Base-by-base conservation (phyloP, 2,797 vertebrate genomes). In the Coranthus polyacanthus region DNA sequence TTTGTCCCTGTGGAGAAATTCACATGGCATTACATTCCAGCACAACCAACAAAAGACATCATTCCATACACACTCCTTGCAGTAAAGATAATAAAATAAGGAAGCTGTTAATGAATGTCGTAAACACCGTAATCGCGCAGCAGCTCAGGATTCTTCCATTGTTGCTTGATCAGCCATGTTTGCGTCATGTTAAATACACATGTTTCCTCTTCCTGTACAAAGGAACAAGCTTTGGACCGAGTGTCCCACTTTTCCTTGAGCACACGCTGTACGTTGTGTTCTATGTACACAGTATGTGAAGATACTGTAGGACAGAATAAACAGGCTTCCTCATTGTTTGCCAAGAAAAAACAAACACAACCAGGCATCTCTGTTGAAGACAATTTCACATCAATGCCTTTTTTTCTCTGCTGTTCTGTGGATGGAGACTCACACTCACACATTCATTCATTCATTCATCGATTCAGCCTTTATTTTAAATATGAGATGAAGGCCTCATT, bases 131-230 rank as follows among this genome's bases (percentile, higher is more conserved):
- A 37, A 51, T 53, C 29, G 50, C 24, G 58, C 20, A 44, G 5
- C 45, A 37, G 1, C 7, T 21, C 24, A 12, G 12, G 21, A 54
- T 38, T 47, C 44, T 63, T 3, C 42, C 37, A 44, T 42, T 78
- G 78, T 70, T 75, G 15, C 55, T 52, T 5, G 1, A 26, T 66
- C 21, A 24, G 53, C 51, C 53, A 29, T 37, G 29, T 69, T 79
- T 78, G 54, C 4, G 0, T 54, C 15, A 22, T 42, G 46, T 54
- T 20, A 42, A 38, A 61, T 44, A 53, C 50, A 38, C 53, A 72
- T 56, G 57, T 66, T 82, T 81, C 72, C 74, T 42, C 54, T 82
- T 84, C 78, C 77, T 83, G 45, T 44, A 20, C 46, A 12, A 22
- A 55, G 58, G 43, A 58, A 52, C 61, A 43, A 36, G 54, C 37